Evolutionary conservation across 2,888 invertebrate species (phyloP), one percentile per base, ranked within the genome.

Genomic region (Micoletzkya japonica): DNA sequence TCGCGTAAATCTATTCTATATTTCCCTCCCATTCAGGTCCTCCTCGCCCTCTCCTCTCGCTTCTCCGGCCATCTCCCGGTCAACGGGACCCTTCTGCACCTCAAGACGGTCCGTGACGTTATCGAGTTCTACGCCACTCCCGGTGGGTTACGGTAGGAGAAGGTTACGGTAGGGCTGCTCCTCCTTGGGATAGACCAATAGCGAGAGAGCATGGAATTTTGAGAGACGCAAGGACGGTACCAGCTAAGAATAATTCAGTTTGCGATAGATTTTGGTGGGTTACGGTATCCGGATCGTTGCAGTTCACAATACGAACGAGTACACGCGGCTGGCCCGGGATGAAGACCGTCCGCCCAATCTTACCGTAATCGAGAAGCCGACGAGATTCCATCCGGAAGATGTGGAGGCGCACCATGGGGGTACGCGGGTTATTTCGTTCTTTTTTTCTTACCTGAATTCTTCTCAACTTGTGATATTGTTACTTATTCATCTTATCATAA

Each of bases 381-480:
- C 73, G 3, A 73, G 84, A 32, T 84, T 85, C 72, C 78, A 84
- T 70, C 84, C 84, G 1, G 78, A 85, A 68, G 84, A 84, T 72
- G 77, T 67, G 4, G 74, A 81, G 17, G 77, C 81, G 36, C 73
- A 74, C 52, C 84, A 84, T 71, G 81, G 81, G 67, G 83, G 80
- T 81, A 36, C n/a, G n/a, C n/a, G n/a, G n/a, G n/a, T n/a, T n/a
- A n/a, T n/a, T n/a, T n/a, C n/a, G n/a, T n/a, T n/a, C n/a, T n/a
- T n/a, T n/a, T n/a, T n/a, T n/a, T n/a, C n/a, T n/a, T n/a, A n/a
- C n/a, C n/a, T n/a, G n/a, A n/a, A n/a, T n/a, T n/a, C n/a, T n/a
- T n/a, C n/a, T n/a, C n/a, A n/a, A n/a, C n/a, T n/a, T n/a, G n/a
- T n/a, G n/a, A n/a, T n/a, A n/a, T n/a, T n/a, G n/a, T n/a, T n/a